Conservation (phyloP, 2,888 invertebrate genomes). For the Ditula angustiorana region DNA sequence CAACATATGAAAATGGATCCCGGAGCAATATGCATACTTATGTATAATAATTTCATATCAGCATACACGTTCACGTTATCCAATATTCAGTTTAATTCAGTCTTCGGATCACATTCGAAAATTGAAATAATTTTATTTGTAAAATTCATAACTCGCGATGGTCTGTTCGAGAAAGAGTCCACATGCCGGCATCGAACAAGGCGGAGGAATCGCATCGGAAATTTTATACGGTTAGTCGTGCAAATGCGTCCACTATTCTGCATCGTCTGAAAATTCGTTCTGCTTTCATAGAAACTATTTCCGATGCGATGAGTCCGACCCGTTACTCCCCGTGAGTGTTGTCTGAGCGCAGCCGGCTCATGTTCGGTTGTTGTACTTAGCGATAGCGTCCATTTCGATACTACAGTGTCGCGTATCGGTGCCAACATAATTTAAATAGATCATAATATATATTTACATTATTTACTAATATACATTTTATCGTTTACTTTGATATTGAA, state of each 20-base stretch:
- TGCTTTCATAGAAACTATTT: too few relatives aligned
- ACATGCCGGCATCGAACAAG: too few relatives aligned
- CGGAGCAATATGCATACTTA: not conserved
- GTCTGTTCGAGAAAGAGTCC: too few relatives aligned
- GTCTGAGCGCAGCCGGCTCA: constrained; percentile 12
- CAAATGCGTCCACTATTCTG: too few relatives aligned
- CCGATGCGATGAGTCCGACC: too few relatives aligned
- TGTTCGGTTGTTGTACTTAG: constrained; percentile 46
- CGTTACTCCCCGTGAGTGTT: not conserved
- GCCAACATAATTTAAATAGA: constrained; percentile 75
- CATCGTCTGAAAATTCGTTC: too few relatives aligned
- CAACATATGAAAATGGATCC: not conserved
- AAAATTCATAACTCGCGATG: too few relatives aligned
- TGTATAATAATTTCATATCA: not conserved
- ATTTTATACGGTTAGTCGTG: too few relatives aligned
- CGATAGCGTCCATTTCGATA: constrained; percentile 76
- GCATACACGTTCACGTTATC: not conserved
- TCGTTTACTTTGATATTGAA: constrained; percentile 80
- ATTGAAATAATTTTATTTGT: not conserved
- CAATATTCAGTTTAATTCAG: not conserved
- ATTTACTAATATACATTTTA: constrained; percentile 76
- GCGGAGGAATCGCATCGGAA: too few relatives aligned
- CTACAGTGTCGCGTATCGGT: constrained; percentile 68
- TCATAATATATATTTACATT: constrained; percentile 59
- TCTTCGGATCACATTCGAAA: not conserved